Base-by-base conservation (phyloP, 1,140 invertebrate genomes). In the Tachypleus tridentatus region DNA sequence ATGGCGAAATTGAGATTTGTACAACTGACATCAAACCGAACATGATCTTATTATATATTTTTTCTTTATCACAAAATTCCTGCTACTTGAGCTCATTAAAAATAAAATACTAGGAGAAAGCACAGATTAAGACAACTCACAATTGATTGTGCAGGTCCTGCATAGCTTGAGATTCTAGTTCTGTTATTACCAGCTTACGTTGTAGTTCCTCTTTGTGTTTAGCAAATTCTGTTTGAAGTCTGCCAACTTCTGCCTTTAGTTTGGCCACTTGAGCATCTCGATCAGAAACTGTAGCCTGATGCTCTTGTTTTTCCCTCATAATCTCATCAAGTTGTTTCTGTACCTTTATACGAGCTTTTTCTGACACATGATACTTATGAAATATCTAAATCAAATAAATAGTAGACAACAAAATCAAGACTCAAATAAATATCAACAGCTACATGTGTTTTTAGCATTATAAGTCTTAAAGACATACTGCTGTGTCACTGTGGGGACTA, bases 141-240 rank as follows among this genome's bases (percentile, higher is more conserved):
- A 66, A 64, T 61, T 69, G 68, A 11, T 8, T 53, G 29, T 67
- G 63, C 9, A 70, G 48, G 9, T 67, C 63, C 48, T 70, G 63
- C 3, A 69, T 63, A 2, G 62, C 51, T 53, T 65, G 29, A 2
- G 58, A 48, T 9, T 67, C 66, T 11, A 69, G 67, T 51, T 64
- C 48, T 4, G 60, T 69, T 58, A 69, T 65, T 4, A 65, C 67
- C 3, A 70, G 56, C 49, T 67, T 70, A n/a, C 64, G 56, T 51
- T 67, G 57, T 5, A 70, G 58, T 29, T 70, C 70, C 11, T 64
- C 54, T 57, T 61, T 11, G 58, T 70, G 67, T 11, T 57, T 65
- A 5, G 54, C 51, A 58, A 70, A 69, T 52, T 69, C 68, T 3
- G 61, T 62, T 57, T 61, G 60, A 8, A 70, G 56, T 47, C 68